Evolutionary conservation across 2,888 invertebrate species (phyloP).

Genomic region (Herminia tarsipennalis): DNA sequence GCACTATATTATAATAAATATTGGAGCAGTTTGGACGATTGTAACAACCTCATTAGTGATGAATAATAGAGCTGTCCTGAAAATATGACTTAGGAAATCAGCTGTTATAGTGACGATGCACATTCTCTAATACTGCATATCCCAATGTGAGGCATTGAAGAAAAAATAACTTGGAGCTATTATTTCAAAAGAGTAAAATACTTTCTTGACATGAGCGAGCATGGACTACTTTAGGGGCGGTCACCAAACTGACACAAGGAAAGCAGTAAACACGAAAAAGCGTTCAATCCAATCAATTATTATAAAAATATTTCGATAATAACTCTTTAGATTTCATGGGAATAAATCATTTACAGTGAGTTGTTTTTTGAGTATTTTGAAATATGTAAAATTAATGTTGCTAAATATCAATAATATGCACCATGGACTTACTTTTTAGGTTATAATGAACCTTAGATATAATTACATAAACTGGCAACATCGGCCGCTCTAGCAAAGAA

Average conservation of each 20-base stretch:
- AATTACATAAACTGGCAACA: neutral
- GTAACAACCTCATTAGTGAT: conserved; percentile 78
- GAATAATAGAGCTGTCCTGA: conserved; percentile 85
- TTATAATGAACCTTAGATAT: neutral
- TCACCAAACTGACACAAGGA: conserved; percentile 87
- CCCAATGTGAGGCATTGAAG: conserved; percentile 83
- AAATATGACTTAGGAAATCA: conserved; percentile 82
- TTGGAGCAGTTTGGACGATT: conserved; percentile 77
- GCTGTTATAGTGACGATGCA: conserved; percentile 85
- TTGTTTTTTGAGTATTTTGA: conserved; percentile 84
- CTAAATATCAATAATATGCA: conserved; percentile 53
- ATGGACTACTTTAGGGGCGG: conserved; percentile 84
- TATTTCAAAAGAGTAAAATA: conserved; percentile 81
- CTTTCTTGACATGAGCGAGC: conserved; percentile 82
- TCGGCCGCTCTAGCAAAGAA: neutral
- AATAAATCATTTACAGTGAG: conserved; percentile 72
- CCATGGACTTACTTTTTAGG: conserved; percentile 62
- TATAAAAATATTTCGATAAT: conserved; percentile 76
- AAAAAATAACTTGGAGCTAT: conserved; percentile 81
- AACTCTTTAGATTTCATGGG: conserved; percentile 68
- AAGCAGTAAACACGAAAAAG: conserved; percentile 87
- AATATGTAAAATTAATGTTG: conserved; percentile 63
- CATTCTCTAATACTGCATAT: conserved; percentile 85
- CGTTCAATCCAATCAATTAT: conserved; percentile 86
- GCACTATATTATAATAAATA: conserved; percentile 32